Evolutionary conservation across 2,888 invertebrate genomes (phyloP).

Genomic region (Stenodera caucasica): DNA sequence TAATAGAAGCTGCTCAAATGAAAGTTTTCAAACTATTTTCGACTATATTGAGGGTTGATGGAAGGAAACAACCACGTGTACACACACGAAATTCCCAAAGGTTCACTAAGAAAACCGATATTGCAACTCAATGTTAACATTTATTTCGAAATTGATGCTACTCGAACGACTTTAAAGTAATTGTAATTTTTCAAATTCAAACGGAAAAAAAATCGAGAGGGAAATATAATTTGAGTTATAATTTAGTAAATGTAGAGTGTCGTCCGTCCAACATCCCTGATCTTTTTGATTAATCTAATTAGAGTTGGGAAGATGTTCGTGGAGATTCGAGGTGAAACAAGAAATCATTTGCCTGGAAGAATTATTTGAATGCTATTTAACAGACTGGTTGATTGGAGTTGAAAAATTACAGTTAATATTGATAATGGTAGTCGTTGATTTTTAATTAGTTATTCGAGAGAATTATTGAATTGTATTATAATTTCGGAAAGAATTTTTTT

Average conservation of each 20-base stretch:
- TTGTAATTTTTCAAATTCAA: too few relatives aligned
- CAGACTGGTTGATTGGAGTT: neutral
- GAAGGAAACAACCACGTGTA: neutral
- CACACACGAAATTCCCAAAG: neutral
- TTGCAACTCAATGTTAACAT: neutral
- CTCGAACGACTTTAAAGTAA: neutral
- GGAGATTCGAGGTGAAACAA: too few relatives aligned
- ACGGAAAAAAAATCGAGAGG: too few relatives aligned
- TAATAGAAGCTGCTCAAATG: neutral
- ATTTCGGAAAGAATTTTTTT: too few relatives aligned
- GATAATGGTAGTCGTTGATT: neutral
- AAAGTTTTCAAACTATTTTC: neutral
- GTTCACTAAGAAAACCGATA: neutral
- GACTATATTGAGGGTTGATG: neutral
- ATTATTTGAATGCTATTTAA: too few relatives aligned
- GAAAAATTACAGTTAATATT: neutral
- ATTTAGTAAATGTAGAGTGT: too few relatives aligned
- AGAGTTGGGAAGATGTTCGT: too few relatives aligned
- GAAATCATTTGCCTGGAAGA: neutral
- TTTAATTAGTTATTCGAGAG: neutral
- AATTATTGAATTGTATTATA: neutral
- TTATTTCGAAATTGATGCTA: neutral
- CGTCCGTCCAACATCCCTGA: too few relatives aligned
- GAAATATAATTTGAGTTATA: too few relatives aligned
- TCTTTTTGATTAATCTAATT: too few relatives aligned